Conservation (phyloP, 2,888 invertebrate genomes). For the Adineta ricciae region DNA sequence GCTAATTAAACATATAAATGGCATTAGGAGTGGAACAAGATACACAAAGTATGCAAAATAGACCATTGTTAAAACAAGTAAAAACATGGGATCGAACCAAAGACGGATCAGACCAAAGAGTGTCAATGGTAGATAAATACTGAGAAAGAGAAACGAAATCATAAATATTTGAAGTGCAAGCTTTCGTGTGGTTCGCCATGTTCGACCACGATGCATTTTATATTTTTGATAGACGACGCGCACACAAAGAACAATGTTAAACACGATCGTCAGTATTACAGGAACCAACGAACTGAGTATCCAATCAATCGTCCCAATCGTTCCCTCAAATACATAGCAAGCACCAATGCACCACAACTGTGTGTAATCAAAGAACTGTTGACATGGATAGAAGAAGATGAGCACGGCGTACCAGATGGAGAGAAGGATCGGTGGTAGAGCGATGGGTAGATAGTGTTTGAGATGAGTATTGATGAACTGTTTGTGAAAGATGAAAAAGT, state of each 20-base stretch:
- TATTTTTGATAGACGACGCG: neutral
- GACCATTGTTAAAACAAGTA: neutral
- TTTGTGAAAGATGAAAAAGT: neutral
- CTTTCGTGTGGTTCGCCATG: neutral
- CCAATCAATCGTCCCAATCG: neutral
- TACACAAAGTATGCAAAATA: neutral
- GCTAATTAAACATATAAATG: neutral
- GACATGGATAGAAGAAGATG: neutral
- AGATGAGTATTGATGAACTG: neutral
- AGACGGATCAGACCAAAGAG: neutral
- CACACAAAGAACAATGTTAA: neutral
- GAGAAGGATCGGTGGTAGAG: neutral
- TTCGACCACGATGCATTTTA: conserved; percentile 7
- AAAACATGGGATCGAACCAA: neutral
- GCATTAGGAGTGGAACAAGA: neutral
- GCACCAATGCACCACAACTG: neutral
- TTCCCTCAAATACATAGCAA: neutral
- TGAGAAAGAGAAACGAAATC: neutral
- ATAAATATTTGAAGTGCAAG: neutral
- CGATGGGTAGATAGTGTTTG: neutral
- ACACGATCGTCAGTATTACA: neutral
- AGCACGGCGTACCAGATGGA: neutral
- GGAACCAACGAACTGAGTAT: neutral
- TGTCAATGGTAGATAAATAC: neutral
- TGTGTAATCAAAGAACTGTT: neutral